A percentile compares a stretch with the other conserved stretches of the same genome.
These are phyloP conservation scores for Melanerpes aurifrons DNA, from an alignment of 2,113 vertebrate species.

Conservation along the genomic window DNA sequence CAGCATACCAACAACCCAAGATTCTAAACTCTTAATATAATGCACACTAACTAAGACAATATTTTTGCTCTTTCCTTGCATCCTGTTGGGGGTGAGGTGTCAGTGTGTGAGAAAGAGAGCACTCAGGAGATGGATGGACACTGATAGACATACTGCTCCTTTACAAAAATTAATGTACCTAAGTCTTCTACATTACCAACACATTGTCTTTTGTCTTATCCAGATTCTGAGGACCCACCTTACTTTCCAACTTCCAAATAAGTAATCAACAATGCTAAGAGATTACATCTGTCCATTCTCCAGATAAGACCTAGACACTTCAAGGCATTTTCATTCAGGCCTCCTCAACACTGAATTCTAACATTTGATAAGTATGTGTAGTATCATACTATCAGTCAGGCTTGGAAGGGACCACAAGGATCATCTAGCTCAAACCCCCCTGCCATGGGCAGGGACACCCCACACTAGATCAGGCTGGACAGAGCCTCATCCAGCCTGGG, in stretches of 20 bases:
- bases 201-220: rapidly evolving
- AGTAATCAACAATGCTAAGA: background rate
- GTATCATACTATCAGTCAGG: no score
- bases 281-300: background rate
- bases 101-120: background rate
- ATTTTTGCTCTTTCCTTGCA: background rate
- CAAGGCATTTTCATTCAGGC: background rate
- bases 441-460: no score
- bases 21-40: background rate
- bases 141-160: background rate
- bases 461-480: no score
- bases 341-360: background rate
- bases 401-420: no score
- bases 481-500: no score
- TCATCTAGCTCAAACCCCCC: no score
- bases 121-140: background rate
- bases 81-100: rapidly evolving
- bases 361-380: background rate
- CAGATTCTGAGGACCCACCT: background rate
- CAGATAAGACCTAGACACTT: background rate
- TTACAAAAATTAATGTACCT: rapidly evolving
- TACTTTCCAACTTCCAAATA: background rate
- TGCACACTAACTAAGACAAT: rapidly evolving
- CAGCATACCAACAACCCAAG: background rate
- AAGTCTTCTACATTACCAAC: background rate